Evolutionary conservation across 1,140 invertebrate genomes (phyloP).

Genomic region (Zaprionus davidi): DNA sequence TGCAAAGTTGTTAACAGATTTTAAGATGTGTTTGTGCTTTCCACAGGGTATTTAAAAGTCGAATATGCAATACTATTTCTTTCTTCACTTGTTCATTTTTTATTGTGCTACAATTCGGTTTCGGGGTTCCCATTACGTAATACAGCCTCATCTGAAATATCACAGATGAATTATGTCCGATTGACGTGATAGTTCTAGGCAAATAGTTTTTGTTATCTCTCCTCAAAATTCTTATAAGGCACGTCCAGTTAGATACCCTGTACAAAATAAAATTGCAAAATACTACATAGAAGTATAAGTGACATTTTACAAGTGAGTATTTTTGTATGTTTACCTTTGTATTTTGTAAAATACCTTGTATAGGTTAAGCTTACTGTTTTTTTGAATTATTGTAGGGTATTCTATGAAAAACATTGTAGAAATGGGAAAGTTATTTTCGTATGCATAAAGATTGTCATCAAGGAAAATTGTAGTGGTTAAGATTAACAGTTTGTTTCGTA

Average conservation of each 20-base stretch:
- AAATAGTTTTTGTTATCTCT: not conserved
- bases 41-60: not conserved
- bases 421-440: not conserved
- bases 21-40: not conserved
- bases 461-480: not conserved
- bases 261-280: too few relatives aligned
- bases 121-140: conserved; percentile 59
- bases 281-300: too few relatives aligned
- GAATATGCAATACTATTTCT: not conserved
- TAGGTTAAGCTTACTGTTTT: not conserved
- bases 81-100: conserved; percentile 68
- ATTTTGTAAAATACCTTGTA: too few relatives aligned
- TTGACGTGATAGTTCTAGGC: conserved; percentile 33
- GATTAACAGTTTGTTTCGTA: not conserved
- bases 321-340: too few relatives aligned
- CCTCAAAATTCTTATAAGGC: not conserved
- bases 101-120: conserved; percentile 72
- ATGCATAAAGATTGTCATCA: not conserved
- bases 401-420: not conserved
- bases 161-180: conserved; percentile 36
- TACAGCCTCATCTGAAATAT: conserved; percentile 18
- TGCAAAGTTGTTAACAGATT: too few relatives aligned
- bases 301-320: too few relatives aligned
- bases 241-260: not conserved
- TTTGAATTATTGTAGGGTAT: not conserved